These are phyloP conservation scores for Calyptommatus sinebrachiatus DNA, from an alignment of 2,113 vertebrate species.

Conservation along the genomic window DNA sequence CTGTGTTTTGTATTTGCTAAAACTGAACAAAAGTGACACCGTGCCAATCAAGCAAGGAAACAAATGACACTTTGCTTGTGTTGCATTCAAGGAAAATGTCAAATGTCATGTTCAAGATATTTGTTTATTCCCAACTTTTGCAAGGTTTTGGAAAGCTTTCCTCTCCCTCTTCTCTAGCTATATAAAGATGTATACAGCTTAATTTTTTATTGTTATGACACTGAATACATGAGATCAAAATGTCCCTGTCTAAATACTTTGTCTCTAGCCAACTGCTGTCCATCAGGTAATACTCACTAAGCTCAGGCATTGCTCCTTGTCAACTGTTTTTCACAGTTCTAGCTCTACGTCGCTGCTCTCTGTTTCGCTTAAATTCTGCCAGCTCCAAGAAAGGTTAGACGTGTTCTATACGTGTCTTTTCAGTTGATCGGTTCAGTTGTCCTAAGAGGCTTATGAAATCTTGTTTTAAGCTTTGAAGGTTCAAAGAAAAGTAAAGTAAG, in stretches of 20 bases:
- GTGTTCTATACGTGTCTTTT: not conserved
- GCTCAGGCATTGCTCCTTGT: not conserved
- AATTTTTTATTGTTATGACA: not conserved
- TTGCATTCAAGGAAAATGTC: not conserved
- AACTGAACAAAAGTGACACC: not conserved
- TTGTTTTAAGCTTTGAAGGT: not conserved
- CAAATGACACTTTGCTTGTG: not conserved
- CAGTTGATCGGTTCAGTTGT: not conserved
- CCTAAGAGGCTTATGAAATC: not conserved
- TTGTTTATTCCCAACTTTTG: not conserved
- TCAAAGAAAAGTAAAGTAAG: not conserved
- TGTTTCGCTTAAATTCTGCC: not conserved
- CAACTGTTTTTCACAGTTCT: not conserved
- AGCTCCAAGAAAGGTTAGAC: not conserved
- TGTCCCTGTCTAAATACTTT: not conserved
- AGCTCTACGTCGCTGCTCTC: not conserved
- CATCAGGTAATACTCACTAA: not conserved
- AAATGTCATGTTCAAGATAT: not conserved
- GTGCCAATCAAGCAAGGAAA: not conserved
- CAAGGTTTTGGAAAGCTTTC: not conserved
- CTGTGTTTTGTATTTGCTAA: not conserved
- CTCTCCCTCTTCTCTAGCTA: not conserved
- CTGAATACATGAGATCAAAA: not conserved
- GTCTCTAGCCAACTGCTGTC: not conserved
- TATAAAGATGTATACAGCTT: not conserved